Base-by-base conservation (phyloP, 53 echinoderm and acorn worm species). In the Holothuria scabra region DNA sequence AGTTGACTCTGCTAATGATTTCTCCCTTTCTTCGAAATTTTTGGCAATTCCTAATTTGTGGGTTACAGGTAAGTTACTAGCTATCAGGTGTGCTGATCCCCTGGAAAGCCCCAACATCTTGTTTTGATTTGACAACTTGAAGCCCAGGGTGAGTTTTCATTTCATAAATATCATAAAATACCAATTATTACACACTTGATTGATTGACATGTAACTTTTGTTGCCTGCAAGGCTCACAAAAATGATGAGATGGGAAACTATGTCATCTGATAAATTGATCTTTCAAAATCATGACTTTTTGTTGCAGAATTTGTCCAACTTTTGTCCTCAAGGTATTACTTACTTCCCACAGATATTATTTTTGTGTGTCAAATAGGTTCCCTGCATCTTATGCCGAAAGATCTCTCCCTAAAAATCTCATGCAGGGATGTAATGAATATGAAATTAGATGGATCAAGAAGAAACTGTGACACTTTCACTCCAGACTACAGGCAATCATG, bases 161-260 rank as follows among this genome's bases (percentile, higher is more conserved):
- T 72, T 72, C 46, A 46, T n/a, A 72, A 38, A 72, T 72, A 72
- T 72, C 46, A 44, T 72, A 72, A 72, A 72, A 72, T 72, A 72
- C 48, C 72, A 72, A 72, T 72, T 72, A 72, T 72, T 44, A 46
- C 8, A 16, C 44, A 9, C 24, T 48, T 72, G 72, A 72, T 72
- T 72, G 72, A 72, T 72, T 72, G 72, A 72, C 72, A 72, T 72
- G 72, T 72, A 72, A 72, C 72, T 72, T 72, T 72, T 72, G 46
- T 72, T 72, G 72, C 72, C 72, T 72, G 44, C 46, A 30, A 72
- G 72, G 72, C 46, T 44, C 72, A 72, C 46, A 46, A 72, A 72
- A 28, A 69, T 37, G 38, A 32, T 22, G 41, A 48, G 34, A 52
- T 2, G 3, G 52, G 18, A 14, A 52, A 8, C 23, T 12, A n/a